Conservation (phyloP, 2,113 vertebrate species). For the Pseudorhombus dupliciocellatus region DNA sequence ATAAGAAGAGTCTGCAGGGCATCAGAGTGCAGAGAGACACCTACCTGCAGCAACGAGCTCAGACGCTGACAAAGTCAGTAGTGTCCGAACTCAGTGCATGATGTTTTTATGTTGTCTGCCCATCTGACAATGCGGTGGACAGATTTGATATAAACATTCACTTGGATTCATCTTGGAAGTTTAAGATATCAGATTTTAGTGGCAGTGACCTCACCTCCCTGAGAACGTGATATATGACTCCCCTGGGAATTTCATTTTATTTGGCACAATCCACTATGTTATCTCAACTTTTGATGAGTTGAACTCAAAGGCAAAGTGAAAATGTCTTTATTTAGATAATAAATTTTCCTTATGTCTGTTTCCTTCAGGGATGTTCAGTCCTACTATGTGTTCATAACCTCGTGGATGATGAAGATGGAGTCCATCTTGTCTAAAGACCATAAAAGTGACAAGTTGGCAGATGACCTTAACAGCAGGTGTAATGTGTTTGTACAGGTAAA, state of each 20-base stretch:
- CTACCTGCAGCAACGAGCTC: slow-evolving; percentile 92
- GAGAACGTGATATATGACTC: too few species aligned
- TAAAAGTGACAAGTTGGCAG: slow-evolving; percentile 87
- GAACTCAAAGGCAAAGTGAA: too few species aligned
- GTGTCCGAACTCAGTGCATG: neutral
- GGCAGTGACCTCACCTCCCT: too few species aligned
- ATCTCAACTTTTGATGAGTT: too few species aligned
- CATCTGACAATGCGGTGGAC: too few species aligned
- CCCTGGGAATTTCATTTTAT: too few species aligned
- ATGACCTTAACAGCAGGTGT: slow-evolving; percentile 93
- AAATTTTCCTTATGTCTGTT: slow-evolving; percentile 26
- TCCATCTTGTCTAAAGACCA: slow-evolving; percentile 93
- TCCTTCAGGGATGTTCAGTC: slow-evolving; percentile 93
- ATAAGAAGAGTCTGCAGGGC: slow-evolving; percentile 91
- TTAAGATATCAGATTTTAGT: neutral
- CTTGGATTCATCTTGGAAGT: too few species aligned
- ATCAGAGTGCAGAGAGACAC: slow-evolving; percentile 88
- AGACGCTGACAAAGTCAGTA: slow-evolving; percentile 91
- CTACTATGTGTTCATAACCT: slow-evolving; percentile 96
- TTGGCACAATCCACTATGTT: too few species aligned
- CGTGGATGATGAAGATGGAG: slow-evolving; percentile 99
- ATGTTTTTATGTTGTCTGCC: too few species aligned
- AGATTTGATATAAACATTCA: too few species aligned
- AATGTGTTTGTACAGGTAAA: slow-evolving; percentile 96
- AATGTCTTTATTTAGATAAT: too few species aligned